These are phyloP conservation scores for Eupithecia abbreviata DNA, from an alignment of 2,888 invertebrate species.

Conservation along the genomic window DNA sequence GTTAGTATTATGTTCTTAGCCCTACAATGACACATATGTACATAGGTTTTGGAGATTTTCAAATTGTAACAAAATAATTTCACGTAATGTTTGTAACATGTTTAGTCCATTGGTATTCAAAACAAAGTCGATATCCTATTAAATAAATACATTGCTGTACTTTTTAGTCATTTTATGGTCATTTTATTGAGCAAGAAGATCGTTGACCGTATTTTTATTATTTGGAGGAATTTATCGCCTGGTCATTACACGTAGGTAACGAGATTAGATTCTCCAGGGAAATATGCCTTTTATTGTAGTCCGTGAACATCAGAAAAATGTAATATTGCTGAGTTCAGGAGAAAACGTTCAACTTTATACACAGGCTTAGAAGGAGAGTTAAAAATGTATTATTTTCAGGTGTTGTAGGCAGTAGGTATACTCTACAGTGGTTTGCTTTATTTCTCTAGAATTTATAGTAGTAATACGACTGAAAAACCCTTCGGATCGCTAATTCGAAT, in stretches of 20 bases:
- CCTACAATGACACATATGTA: no score
- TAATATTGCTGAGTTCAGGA: constrained; percentile 36
- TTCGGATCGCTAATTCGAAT: no score
- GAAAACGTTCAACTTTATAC: constrained; percentile 26
- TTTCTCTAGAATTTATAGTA: no score
- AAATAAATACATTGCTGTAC: constrained; percentile 45
- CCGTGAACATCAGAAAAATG: constrained; percentile 42
- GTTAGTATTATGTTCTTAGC: no score
- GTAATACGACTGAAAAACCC: no score
- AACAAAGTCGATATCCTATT: constrained; percentile 44
- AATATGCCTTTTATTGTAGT: constrained; percentile 45
- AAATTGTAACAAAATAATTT: neutral
- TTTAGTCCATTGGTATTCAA: constrained; percentile 45
- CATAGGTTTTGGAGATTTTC: neutral
- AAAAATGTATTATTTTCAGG: constrained; percentile 25
- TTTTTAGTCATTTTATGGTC: constrained; percentile 33
- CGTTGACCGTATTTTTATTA: constrained; percentile 53
- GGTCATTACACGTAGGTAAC: constrained; percentile 44
- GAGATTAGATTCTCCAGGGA: constrained; percentile 42
- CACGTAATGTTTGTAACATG: neutral
- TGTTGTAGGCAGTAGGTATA: neutral
- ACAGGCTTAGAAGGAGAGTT: constrained; percentile 17
- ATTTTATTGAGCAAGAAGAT: constrained; percentile 47
- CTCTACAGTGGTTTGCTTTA: neutral
- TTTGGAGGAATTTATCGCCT: constrained; percentile 46